These are phyloP conservation scores for Baccha elongata DNA, from an alignment of 2,888 invertebrate species.

Conservation along the genomic window DNA sequence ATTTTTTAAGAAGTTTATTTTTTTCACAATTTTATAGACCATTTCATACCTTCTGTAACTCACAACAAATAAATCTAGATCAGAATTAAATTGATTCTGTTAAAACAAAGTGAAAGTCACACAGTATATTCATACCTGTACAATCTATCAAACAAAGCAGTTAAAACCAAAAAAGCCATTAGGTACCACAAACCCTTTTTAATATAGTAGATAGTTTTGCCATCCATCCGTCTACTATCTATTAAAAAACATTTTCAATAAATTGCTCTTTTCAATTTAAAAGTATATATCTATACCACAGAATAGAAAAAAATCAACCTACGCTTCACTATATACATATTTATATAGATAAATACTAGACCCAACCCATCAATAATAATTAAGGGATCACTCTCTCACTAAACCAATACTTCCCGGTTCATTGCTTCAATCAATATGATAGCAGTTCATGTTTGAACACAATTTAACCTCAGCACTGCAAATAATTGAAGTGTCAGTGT, in stretches of 20 bases:
- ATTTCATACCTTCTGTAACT: no score
- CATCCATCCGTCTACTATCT: no score
- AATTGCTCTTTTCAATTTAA: neutral
- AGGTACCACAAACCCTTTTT: no score
- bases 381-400: conserved; percentile 29
- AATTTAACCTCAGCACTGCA: conserved; percentile 50
- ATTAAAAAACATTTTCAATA: conserved; percentile 1
- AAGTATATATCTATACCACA: neutral
- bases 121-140: no score
- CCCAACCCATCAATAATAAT: conserved; percentile 36
- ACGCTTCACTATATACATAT: neutral
- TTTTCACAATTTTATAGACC: no score
- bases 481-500: conserved; percentile 68
- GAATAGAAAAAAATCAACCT: neutral
- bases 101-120: no score
- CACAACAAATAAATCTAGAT: no score
- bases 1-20: no score
- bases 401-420: conserved; percentile 45
- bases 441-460: conserved; percentile 50
- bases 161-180: no score
- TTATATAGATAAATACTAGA: neutral
- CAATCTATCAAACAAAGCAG: no score
- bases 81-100: no score
- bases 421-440: conserved; percentile 41
- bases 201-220: no score